These are phyloP conservation scores for Clarias magur DNA, from an alignment of 2,113 vertebrate species.

Conservation along the genomic window DNA sequence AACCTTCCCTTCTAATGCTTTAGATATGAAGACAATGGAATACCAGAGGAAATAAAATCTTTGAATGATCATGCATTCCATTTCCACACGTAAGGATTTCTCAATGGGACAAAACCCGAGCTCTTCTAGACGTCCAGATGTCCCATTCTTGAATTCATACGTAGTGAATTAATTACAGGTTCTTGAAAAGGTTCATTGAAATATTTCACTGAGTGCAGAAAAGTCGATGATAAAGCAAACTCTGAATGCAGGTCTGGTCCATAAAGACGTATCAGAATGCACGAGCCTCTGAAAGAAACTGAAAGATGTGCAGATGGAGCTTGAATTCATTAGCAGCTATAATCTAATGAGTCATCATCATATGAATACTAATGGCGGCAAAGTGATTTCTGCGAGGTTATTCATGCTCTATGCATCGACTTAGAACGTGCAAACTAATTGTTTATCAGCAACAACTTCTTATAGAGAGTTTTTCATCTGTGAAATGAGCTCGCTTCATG, in stretches of 20 bases:
- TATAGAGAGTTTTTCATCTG: background rate
- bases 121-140: background rate
- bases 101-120: background rate
- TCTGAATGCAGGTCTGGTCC: background rate
- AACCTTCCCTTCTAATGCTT: background rate
- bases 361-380: background rate
- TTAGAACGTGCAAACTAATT: background rate
- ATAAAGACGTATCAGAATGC: background rate
- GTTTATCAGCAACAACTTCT: background rate
- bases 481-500: background rate
- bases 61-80: background rate
- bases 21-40: background rate
- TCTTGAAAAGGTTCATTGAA: background rate
- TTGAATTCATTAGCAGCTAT: background rate
- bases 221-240: background rate
- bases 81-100: background rate
- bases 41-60: background rate
- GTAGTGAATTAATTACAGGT: background rate
- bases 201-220: background rate
- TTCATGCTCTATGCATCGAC: background rate
- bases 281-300: background rate
- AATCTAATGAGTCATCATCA: background rate
- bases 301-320: slow-evolving; percentile 15
- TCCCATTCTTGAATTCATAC: background rate
- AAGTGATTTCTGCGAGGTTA: background rate